Evolutionary conservation across 1,140 invertebrate genomes (phyloP).

Genomic region (Aporrectodea caliginosa): DNA sequence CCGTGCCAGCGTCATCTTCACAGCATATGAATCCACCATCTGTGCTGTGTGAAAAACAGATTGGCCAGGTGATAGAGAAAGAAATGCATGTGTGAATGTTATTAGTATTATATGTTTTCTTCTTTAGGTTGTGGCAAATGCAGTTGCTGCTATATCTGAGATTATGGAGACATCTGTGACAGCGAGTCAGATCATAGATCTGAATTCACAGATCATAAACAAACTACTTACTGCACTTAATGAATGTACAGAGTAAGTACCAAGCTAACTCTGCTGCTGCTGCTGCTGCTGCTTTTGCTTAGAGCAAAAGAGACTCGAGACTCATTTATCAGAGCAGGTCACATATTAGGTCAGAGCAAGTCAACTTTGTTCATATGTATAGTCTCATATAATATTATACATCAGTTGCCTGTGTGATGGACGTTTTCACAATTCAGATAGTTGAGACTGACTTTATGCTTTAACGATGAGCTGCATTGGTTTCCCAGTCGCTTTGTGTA

Average conservation of each 20-base stretch:
- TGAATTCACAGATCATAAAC: constrained; percentile 96
- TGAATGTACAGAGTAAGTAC: constrained; percentile 85
- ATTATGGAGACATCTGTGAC: constrained; percentile 88
- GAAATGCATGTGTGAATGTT: no score
- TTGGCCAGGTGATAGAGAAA: no score
- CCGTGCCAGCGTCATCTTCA: no score
- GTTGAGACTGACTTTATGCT: background rate
- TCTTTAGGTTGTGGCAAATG: constrained; percentile 92
- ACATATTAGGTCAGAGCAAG: background rate
- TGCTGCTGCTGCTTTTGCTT: background rate
- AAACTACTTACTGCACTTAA: constrained; percentile 96
- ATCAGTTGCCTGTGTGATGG: background rate
- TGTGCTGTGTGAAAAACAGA: no score
- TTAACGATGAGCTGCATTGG: no score
- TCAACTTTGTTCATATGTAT: background rate
- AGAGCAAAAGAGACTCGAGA: background rate
- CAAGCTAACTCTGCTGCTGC: constrained; percentile 59
- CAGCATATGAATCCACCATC: no score
- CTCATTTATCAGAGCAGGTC: background rate
- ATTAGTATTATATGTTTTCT: no score
- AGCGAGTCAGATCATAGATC: constrained; percentile 87
- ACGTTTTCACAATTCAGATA: background rate
- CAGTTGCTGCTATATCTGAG: constrained; percentile 95
- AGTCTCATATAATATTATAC: background rate
- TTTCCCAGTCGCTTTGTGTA: no score